Conservation (phyloP, 2,888 invertebrate species). For the Leucoma salicis region DNA sequence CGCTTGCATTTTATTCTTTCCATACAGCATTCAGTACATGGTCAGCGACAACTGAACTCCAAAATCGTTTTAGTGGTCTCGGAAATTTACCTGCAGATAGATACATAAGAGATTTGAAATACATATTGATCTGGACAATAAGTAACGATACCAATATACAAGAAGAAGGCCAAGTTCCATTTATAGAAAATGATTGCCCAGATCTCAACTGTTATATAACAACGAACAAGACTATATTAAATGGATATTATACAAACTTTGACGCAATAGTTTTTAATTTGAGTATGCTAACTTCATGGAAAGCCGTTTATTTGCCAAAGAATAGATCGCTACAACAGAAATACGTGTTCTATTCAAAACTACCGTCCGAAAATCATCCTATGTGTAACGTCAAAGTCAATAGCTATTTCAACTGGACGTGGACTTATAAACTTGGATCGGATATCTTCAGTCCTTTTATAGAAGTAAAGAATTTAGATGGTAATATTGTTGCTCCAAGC, state of each 20-base stretch:
- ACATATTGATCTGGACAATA: constrained; percentile 56
- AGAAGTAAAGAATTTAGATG: constrained; percentile 50
- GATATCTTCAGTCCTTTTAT: constrained; percentile 64
- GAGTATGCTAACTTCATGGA: constrained; percentile 36
- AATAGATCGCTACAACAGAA: constrained; percentile 52
- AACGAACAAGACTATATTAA: constrained; percentile 43
- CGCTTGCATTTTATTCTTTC: constrained; percentile 59
- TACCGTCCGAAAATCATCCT: constrained; percentile 47
- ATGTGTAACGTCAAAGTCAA: constrained; percentile 53
- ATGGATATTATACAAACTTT: constrained; percentile 48
- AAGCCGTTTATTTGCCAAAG: constrained; percentile 36
- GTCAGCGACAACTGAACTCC: neutral
- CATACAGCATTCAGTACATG: constrained; percentile 51
- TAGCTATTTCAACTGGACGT: constrained; percentile 71
- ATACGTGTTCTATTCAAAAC: constrained; percentile 59
- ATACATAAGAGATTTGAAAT: constrained; percentile 42
- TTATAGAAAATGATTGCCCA: constrained; percentile 49
- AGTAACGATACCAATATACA: constrained; percentile 6
- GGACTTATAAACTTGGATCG: constrained; percentile 66
- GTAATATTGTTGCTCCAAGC: constrained; percentile 49
- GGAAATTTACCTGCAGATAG: constrained; percentile 11
- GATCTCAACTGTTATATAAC: constrained; percentile 60
- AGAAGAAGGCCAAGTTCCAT: constrained; percentile 43
- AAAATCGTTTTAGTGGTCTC: neutral
- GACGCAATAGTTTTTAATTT: constrained; percentile 61